Evolutionary conservation across 2,888 invertebrate genomes (phyloP), one percentile per base, ranked within the genome.

Genomic region (Lamproptera curius): DNA sequence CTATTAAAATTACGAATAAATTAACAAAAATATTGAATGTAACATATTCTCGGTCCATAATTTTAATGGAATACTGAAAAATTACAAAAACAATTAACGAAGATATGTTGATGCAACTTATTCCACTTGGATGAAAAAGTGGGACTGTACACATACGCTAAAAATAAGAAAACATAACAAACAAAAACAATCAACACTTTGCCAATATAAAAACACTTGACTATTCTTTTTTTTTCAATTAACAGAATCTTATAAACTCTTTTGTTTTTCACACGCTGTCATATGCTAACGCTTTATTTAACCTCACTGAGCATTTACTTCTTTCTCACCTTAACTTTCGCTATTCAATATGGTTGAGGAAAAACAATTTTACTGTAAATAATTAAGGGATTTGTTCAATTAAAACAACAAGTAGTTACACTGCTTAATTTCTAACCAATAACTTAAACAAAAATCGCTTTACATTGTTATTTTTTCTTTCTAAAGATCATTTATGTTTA

Each of bases 261-360:
- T 34, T 16, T 36, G 40, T 44, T 44, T 49, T 35, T 40, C 28
- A 44, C n/a, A 49, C 26, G 44, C 49, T 49, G 43, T 26, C 36
- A 39, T 36, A 26, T 20, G 40, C 49, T 40, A 49, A 49, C 35
- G 49, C 49, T 49, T 49, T 40, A 16, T 14, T 41, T 41, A 49
- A 43, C 28, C 35, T 31, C 40, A 49, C 40, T 36, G 36, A 31
- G 36, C 40, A 49, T 31, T 35, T 41, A 28, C 36, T 49, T 11
- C 46, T 42, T 33, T 48, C 28, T 49, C 36, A 42, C 28, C 46
- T 46, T 53, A 55, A 51, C 47, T 50, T 43, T 46, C 46, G 46
- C 28, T 35, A 39, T 53, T 53, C 51, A n/a, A n/a, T 31, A 40
- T 20, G 42, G 42, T 11, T 38, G 39, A 39, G 11, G 14, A 23